phyloP scores from a whole-genome alignment of 1,140 invertebrate species.

The Scaptodrosophila lebanonensis region DNA sequence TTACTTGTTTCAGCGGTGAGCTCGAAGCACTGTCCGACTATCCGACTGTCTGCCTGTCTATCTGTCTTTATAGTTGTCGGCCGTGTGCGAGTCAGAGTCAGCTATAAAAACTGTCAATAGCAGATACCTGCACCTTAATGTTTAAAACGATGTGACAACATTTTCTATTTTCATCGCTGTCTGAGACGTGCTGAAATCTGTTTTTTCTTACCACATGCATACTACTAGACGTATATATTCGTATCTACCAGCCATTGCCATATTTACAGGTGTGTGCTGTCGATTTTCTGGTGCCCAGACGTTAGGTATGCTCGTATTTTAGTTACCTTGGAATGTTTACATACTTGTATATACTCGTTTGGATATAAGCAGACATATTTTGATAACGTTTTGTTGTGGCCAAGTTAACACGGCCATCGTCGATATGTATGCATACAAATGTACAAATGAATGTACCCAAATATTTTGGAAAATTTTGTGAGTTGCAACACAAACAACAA shows the following conservation, averaged over 20 bases:
- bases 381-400: no score
- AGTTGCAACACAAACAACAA: no score
- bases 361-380: background rate
- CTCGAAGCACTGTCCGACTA: slow-evolving; percentile 12
- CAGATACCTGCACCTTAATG: slow-evolving; percentile 34
- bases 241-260: slow-evolving; percentile 2
- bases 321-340: no score
- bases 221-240: background rate
- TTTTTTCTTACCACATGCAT: slow-evolving; percentile 23
- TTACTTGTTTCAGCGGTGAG: no score
- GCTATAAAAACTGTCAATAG: slow-evolving; percentile 33
- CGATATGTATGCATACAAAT: no score
- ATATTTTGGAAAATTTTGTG: no score
- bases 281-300: no score
- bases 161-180: slow-evolving; percentile 44
- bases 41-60: background rate
- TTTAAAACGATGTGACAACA: slow-evolving; percentile 32
- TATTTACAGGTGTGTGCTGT: background rate
- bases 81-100: slow-evolving; percentile 5
- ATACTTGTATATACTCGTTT: background rate
- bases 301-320: no score
- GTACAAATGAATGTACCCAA: no score
- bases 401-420: no score
- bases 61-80: slow-evolving; percentile 3
- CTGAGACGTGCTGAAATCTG: slow-evolving; percentile 25